Evolutionary conservation across 2,113 vertebrate species (phyloP).

Genomic region (Alces alces): DNA sequence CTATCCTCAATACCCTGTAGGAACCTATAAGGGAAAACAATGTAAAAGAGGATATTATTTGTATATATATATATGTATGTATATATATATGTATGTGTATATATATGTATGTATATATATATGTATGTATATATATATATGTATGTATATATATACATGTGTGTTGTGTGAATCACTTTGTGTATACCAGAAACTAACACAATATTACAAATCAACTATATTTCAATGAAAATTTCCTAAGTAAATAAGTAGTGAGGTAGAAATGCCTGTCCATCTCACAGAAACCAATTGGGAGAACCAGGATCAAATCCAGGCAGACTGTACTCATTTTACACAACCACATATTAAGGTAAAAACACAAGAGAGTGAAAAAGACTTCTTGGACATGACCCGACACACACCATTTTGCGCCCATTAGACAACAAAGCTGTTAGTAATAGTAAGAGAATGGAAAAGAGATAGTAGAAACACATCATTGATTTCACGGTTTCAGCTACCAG

Average conservation of each 20-base stretch:
- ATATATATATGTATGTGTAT: too few species aligned
- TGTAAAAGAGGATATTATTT: background rate
- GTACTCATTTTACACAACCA: background rate
- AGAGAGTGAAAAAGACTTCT: background rate
- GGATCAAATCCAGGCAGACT: background rate
- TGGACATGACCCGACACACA: background rate
- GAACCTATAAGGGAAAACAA: background rate
- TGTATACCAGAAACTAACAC: background rate
- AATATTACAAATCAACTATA: background rate
- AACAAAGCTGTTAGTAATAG: constrained; percentile 36
- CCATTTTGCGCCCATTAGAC: constrained; percentile 1
- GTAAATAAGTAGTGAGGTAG: background rate
- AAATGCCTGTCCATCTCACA: background rate
- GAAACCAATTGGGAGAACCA: background rate
- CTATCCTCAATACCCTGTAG: background rate
- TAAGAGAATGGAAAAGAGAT: constrained; percentile 8
- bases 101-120: too few species aligned
- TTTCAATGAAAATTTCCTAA: background rate
- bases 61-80: too few species aligned
- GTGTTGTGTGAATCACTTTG: background rate
- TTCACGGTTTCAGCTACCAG: constrained; percentile 22
- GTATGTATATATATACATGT: too few species aligned
- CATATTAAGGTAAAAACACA: background rate
- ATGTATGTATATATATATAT: too few species aligned
- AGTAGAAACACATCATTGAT: constrained; percentile 36